A percentile compares a stretch with the other conserved stretches of the same genome.
These are phyloP conservation scores for Hydractinia echinata DNA, from an alignment of 30 jellyfish, hydroid and myxozoan species.

Conservation along the genomic window DNA sequence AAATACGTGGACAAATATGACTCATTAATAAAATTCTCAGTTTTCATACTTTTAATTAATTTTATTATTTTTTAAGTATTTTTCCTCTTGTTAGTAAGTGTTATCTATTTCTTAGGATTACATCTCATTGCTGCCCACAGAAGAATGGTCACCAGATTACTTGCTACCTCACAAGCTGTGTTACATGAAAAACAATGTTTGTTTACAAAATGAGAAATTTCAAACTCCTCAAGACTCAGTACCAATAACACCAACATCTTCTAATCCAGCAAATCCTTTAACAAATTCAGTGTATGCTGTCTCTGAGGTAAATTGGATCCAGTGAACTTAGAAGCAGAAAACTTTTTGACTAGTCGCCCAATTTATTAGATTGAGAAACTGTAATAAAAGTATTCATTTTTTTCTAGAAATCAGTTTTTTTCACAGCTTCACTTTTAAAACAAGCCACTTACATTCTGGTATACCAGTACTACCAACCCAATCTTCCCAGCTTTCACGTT, in stretches of 20 bases:
- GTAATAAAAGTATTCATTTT: neutral
- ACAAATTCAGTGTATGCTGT: slow-evolving; percentile 19
- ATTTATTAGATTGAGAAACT: neutral
- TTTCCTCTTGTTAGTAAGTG: neutral
- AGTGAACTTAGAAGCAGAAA: too few species aligned
- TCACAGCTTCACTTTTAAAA: slow-evolving; percentile 17
- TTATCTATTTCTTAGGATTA: slow-evolving; percentile 44
- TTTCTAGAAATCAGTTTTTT: slow-evolving; percentile 24
- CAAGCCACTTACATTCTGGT: slow-evolving; percentile 13
- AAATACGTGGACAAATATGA: too few species aligned
- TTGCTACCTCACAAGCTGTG: slow-evolving; percentile 46
- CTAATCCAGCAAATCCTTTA: slow-evolving; percentile 37
- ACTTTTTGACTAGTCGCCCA: neutral
- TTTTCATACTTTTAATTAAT: too few species aligned
- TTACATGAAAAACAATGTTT: slow-evolving; percentile 20
- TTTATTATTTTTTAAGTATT: too few species aligned
- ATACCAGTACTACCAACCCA: slow-evolving; percentile 52
- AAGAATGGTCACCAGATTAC: slow-evolving; percentile 48
- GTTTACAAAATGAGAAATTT: slow-evolving; percentile 44
- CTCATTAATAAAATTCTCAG: too few species aligned
- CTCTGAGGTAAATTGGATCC: slow-evolving; percentile 18
- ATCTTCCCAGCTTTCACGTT: slow-evolving; percentile 29
- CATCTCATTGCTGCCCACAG: slow-evolving; percentile 40
- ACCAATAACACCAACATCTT: slow-evolving; percentile 29
- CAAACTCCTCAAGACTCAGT: slow-evolving; percentile 37